phyloP scores from a whole-genome alignment of 2,797 vertebrate genomes.

The Acipenser oxyrinchus region DNA sequence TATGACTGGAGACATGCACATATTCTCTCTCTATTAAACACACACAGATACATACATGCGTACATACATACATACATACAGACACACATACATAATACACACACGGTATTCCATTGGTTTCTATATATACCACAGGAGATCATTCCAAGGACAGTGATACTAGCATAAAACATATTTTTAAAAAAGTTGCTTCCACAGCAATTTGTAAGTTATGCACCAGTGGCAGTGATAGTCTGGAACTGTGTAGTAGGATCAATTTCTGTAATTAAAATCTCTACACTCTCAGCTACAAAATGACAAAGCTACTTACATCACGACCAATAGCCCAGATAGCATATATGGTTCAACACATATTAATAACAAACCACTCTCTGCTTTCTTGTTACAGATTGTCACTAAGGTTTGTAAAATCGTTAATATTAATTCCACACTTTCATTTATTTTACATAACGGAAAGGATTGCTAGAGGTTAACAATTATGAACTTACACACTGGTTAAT shows the following conservation, averaged over 20 bases:
- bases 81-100: background rate
- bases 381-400: constrained; percentile 1
- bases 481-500: constrained; percentile 34
- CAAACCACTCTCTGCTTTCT: constrained; percentile 3
- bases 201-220: background rate
- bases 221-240: background rate
- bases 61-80: background rate
- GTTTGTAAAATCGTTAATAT: constrained; percentile 1
- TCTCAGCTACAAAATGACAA: constrained; percentile 2
- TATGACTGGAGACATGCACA: too few species aligned
- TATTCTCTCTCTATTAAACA: too few species aligned
- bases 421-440: constrained; percentile 37
- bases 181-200: background rate
- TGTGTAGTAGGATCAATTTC: background rate
- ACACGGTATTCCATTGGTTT: background rate
- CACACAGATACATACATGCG: too few species aligned
- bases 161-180: background rate
- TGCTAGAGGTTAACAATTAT: constrained; percentile 45
- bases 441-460: constrained; percentile 44
- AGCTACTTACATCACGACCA: constrained; percentile 41
- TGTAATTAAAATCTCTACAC: background rate
- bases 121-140: background rate
- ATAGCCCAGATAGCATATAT: constrained; percentile 38
- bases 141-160: background rate
- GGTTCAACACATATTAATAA: constrained; percentile 41